Base-by-base conservation (phyloP, 2,113 vertebrate species). In the Hepsetus odoe region DNA sequence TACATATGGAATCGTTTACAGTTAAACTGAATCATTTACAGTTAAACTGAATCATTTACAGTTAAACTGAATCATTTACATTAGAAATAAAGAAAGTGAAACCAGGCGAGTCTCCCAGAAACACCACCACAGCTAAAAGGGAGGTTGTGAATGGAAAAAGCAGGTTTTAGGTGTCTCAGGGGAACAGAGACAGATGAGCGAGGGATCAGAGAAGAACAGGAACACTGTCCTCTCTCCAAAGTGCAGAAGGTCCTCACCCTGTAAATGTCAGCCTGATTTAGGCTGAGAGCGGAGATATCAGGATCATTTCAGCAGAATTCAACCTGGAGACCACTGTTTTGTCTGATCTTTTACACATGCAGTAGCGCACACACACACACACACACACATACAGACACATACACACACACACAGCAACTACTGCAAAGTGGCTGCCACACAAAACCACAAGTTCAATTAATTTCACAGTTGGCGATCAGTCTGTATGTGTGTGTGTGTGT, bases 361-460 rank as follows among this genome's bases (percentile, higher is more conserved):
- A 64, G 58, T 62, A 72, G 71, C 22, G 76, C 72, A 82, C 65
- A 71, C 35, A n/a, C 28, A 69, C 72, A 70, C 53, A 71, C 72
- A 46, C 9, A 70, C 40, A 59, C 38, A 56, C 49, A 80, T 79
- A 81, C 81, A 70, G 72, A n/a, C 28, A 69, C 72, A 70, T 40
- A 71, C 72, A 46, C 9, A 70, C 40, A 59, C 38, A 56, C 49
- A 80, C 80, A 81, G 80, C 67, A 71, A 74, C 38, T 79, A 85
- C 87, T 84, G 73, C 86, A 84, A 76, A 82, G 86, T 86, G 74
- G 74, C 72, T 56, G 79, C 80, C 85, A 62, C 84, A 55, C 79
- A 79, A 85, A n/a, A 90, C 87, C 89, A 86, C 80, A 82, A 90
- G 84, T 90, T 90, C 89, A 92, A 93, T 92, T 93, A 88, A 90